Evolutionary conservation across 1,140 invertebrate species (phyloP).

Genomic region (Macrobrachium rosenbergii): DNA sequence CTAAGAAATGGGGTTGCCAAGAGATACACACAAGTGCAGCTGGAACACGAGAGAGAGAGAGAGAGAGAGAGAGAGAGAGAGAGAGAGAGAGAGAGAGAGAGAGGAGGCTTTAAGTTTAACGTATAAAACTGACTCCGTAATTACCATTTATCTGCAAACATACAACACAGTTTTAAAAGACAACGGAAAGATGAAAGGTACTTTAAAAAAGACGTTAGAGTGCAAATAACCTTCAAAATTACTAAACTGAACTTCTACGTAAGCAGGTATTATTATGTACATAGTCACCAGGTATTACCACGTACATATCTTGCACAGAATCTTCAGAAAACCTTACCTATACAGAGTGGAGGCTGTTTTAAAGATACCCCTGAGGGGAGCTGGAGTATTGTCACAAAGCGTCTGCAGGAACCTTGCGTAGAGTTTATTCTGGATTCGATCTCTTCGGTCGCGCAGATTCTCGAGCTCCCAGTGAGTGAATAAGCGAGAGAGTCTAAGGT

Average conservation of each 20-base stretch:
- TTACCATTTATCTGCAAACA: not conserved
- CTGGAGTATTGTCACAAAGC: conserved; percentile 79
- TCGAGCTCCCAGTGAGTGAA: conserved; percentile 86
- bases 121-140: no score
- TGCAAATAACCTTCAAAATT: not conserved
- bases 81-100: no score
- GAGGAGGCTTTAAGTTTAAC: no score
- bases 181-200: not conserved
- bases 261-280: no score
- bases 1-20: no score
- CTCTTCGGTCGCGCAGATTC: conserved; percentile 82
- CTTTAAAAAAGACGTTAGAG: not conserved
- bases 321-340: conserved; percentile 72
- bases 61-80: no score
- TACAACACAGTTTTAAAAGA: not conserved
- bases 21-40: no score
- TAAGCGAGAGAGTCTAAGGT: conserved; percentile 79
- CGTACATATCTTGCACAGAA: no score
- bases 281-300: no score
- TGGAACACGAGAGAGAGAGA: no score
- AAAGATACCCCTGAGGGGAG: conserved; percentile 82
- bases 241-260: not conserved
- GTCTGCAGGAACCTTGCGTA: conserved; percentile 86
- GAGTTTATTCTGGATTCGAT: conserved; percentile 85
- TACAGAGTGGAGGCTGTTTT: conserved; percentile 82